A percentile compares a stretch with the other conserved stretches of the same genome.
phyloP scores from a whole-genome alignment of 2,888 invertebrate genomes.

The Ecdyonurus torrentis region DNA sequence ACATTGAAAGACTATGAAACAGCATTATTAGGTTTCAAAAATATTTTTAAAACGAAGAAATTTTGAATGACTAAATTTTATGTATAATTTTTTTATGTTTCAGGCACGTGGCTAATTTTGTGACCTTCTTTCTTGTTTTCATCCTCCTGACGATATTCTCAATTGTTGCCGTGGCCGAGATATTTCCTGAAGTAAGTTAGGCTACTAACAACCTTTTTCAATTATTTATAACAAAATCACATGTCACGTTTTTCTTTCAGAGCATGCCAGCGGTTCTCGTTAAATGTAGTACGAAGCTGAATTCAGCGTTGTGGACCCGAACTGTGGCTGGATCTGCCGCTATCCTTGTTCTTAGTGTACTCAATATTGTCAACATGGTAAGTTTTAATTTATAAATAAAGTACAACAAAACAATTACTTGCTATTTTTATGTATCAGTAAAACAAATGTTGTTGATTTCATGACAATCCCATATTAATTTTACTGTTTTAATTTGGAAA shows the following conservation, averaged over 20 bases:
- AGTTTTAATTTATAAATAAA: slow-evolving; percentile 20
- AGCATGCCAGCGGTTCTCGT: slow-evolving; percentile 30
- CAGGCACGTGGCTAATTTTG: slow-evolving; percentile 24
- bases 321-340: slow-evolving; percentile 37
- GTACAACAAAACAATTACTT: not conserved
- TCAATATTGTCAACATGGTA: slow-evolving; percentile 45
- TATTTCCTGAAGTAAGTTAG: slow-evolving; percentile 27
- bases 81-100: no score
- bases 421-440: no score
- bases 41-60: no score
- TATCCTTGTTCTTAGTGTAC: slow-evolving; percentile 36
- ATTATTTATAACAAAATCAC: no score
- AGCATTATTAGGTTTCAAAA: no score
- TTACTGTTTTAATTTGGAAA: no score
- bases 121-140: slow-evolving; percentile 24
- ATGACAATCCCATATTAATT: no score
- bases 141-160: slow-evolving; percentile 24
- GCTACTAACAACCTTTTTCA: no score
- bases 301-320: slow-evolving; percentile 36
- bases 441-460: no score
- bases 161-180: slow-evolving; percentile 25
- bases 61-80: no score
- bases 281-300: slow-evolving; percentile 35
- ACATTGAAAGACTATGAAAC: no score
- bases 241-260: slow-evolving; percentile 20